Conservation (phyloP, 2,797 vertebrate species). For the Lagocephalus sceleratus region DNA sequence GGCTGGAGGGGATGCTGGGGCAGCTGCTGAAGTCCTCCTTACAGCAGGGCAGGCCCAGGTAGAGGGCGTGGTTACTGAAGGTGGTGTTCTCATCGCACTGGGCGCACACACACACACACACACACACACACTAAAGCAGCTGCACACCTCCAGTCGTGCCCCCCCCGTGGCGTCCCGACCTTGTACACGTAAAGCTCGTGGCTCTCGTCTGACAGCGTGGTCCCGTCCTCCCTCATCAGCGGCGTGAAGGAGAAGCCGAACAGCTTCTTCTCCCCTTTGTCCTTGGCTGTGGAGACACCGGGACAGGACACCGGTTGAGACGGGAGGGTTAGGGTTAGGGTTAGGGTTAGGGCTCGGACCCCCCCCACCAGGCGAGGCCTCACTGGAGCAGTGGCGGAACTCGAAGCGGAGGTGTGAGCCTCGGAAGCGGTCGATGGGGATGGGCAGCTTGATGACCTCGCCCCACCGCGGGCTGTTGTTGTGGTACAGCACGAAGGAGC, state of each 20-base stretch:
- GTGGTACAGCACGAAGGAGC: slow-evolving; percentile 96
- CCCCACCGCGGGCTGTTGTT: slow-evolving; percentile 97
- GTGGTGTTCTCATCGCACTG: slow-evolving; percentile 97
- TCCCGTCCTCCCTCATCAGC: slow-evolving; percentile 97
- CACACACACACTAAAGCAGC: no score
- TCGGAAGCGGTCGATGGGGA: slow-evolving; percentile 94
- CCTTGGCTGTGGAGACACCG: no score
- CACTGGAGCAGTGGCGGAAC: slow-evolving; percentile 98
- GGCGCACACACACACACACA: not conserved
- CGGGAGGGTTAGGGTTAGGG: no score
- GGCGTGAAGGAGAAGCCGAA: slow-evolving; percentile 80
- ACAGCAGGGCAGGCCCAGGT: slow-evolving; percentile 95
- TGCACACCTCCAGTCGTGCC: no score
- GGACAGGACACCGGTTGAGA: not conserved
- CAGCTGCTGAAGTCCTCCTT: slow-evolving; percentile 93
- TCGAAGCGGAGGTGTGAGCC: slow-evolving; percentile 98
- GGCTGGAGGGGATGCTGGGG: slow-evolving; percentile 90
- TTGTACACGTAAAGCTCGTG: slow-evolving; percentile 98
- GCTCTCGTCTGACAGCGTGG: slow-evolving; percentile 92
- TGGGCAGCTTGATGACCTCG: slow-evolving; percentile 92
- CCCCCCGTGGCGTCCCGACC: no score
- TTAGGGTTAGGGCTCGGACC: no score
- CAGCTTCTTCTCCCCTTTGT: no score
- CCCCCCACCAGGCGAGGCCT: slow-evolving; percentile 52
- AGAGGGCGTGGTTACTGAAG: slow-evolving; percentile 94